phyloP scores from a whole-genome alignment of 2,113 vertebrate genomes.

The Brachypodius melanocephalos region DNA sequence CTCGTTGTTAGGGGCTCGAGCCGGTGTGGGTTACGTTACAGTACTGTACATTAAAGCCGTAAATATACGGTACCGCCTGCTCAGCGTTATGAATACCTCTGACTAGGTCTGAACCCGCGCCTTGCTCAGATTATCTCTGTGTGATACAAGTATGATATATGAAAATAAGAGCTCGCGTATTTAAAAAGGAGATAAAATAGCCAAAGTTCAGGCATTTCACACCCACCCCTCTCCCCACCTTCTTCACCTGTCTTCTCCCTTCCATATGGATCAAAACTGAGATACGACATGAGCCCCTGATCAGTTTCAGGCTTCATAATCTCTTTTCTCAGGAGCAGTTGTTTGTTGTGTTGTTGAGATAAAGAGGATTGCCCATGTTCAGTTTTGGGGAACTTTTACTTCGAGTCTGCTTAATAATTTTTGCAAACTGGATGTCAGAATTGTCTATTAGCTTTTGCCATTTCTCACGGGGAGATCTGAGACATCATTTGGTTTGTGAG shows the following conservation, averaged over 20 bases:
- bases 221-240: no score
- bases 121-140: not conserved
- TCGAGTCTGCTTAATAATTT: not conserved
- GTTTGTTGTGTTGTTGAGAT: not conserved
- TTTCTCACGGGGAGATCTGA: not conserved
- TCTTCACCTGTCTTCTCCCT: not conserved
- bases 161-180: not conserved
- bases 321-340: not conserved
- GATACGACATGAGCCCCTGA: not conserved
- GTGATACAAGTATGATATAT: not conserved
- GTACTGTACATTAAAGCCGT: not conserved
- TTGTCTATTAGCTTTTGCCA: not conserved
- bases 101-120: rapidly evolving
- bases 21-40: rapidly evolving
- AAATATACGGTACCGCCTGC: rapidly evolving
- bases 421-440: not conserved
- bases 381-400: not conserved
- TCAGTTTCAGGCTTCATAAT: not conserved
- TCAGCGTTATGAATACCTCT: not conserved
- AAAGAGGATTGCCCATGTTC: not conserved
- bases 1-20: rapidly evolving
- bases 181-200: not conserved
- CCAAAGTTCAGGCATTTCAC: not conserved
- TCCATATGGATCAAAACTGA: not conserved
- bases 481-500: not conserved